A percentile compares a stretch with the other conserved stretches of the same genome.
Conservation (phyloP, 1,140 invertebrate species). For the Pseudomyrmex gracilis region DNA sequence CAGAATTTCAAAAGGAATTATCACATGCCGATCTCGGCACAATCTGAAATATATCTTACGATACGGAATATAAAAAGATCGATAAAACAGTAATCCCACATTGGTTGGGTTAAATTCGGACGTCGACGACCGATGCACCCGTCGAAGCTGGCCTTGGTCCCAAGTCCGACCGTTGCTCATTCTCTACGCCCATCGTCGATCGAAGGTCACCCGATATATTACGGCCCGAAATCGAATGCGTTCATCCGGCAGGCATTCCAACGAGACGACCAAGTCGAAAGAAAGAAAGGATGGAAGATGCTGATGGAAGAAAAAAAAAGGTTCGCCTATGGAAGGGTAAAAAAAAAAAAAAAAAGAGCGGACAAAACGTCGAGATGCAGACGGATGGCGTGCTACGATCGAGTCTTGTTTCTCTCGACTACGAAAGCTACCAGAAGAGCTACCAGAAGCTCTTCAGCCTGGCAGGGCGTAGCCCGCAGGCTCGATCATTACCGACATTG, state of each 20-base stretch:
- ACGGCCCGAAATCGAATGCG: slow-evolving; percentile 74
- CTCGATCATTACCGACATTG: slow-evolving; percentile 85
- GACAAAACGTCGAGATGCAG: slow-evolving; percentile 64
- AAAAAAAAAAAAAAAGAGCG: slow-evolving; percentile 54
- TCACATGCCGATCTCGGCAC: neutral
- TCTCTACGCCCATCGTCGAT: slow-evolving; percentile 67
- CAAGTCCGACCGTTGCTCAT: slow-evolving; percentile 39
- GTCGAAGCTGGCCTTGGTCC: slow-evolving; percentile 67
- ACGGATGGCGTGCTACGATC: slow-evolving; percentile 71
- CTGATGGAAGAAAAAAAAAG: slow-evolving; percentile 39
- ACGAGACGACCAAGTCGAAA: slow-evolving; percentile 73
- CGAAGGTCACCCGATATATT: slow-evolving; percentile 72
- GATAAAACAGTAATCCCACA: slow-evolving; percentile 42
- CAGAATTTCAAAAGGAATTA: slow-evolving; percentile 3
- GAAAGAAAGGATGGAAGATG: slow-evolving; percentile 55
- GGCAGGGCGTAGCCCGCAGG: slow-evolving; percentile 82
- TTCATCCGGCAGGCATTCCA: slow-evolving; percentile 79
- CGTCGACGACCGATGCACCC: slow-evolving; percentile 62
- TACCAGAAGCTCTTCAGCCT: slow-evolving; percentile 73
- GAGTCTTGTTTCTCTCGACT: slow-evolving; percentile 75
- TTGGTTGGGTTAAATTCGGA: slow-evolving; percentile 50
- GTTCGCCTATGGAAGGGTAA: slow-evolving; percentile 57
- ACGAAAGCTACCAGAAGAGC: slow-evolving; percentile 73
- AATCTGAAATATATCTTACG: slow-evolving; percentile 11
- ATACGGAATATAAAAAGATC: slow-evolving; percentile 30